A percentile compares a stretch with the other conserved stretches of the same genome.
Conservation (phyloP, 2,797 vertebrate species). For the Spea hammondii region DNA sequence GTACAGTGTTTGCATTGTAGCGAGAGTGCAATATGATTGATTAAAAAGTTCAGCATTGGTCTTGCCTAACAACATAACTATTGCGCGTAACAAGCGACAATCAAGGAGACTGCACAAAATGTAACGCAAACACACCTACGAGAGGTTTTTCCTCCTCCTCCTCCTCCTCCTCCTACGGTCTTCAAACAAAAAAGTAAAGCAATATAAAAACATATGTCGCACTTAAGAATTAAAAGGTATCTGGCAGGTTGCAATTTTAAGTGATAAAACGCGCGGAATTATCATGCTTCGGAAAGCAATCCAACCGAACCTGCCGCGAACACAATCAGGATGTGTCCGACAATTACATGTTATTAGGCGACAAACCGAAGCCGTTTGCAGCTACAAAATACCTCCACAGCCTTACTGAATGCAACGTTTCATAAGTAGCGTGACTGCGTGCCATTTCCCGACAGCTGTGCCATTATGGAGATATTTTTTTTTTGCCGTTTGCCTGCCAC, state of each 20-base stretch:
- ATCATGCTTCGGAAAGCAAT: slow-evolving; percentile 12
- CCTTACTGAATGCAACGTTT: slow-evolving; percentile 25
- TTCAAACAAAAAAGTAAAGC: neutral
- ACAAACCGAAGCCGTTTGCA: neutral
- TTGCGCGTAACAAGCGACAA: too few species aligned
- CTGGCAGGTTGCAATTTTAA: neutral
- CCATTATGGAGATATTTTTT: slow-evolving; percentile 2
- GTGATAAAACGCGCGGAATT: neutral
- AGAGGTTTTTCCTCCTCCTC: neutral
- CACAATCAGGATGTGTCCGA: slow-evolving; percentile 18
- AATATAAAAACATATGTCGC: neutral
- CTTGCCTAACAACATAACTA: too few species aligned
- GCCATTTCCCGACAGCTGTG: slow-evolving; percentile 42
- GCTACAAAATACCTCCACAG: slow-evolving; percentile 27
- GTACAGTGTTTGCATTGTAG: too few species aligned
- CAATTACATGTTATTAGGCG: slow-evolving; percentile 37
- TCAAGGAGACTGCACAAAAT: neutral
- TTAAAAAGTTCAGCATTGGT: too few species aligned
- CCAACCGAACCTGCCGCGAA: neutral
- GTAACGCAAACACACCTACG: neutral
- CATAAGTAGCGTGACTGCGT: slow-evolving; percentile 4
- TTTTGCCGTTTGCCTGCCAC: slow-evolving; percentile 9
- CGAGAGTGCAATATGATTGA: too few species aligned
- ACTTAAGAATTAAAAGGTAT: neutral
- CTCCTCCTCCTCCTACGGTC: neutral